phyloP scores from a whole-genome alignment of 2,888 invertebrate genomes.

The Dynastes tityus region DNA sequence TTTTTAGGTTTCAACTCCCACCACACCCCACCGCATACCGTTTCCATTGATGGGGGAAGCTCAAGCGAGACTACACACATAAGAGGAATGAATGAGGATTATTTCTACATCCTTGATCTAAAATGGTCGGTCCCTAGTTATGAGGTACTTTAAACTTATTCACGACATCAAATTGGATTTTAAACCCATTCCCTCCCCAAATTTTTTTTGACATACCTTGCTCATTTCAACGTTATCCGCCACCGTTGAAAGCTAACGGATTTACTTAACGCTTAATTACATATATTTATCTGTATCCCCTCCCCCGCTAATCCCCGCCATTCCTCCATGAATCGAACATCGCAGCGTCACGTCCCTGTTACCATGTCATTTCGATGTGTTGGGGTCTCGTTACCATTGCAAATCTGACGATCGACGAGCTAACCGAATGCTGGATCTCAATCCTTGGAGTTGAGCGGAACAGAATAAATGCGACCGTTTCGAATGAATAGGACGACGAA shows the following conservation, averaged over 20 bases:
- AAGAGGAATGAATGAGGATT: too few relatives aligned
- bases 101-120: too few relatives aligned
- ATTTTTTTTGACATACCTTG: neutral
- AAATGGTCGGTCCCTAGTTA: too few relatives aligned
- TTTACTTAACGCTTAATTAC: constrained; percentile 12
- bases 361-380: constrained; percentile 3
- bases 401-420: neutral
- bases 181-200: too few relatives aligned
- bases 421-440: neutral
- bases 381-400: constrained; percentile 14
- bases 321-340: neutral
- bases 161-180: too few relatives aligned
- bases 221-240: neutral
- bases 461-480: constrained; percentile 2
- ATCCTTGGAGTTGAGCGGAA: neutral
- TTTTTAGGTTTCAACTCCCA: too few relatives aligned
- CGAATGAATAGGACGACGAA: constrained; percentile 1
- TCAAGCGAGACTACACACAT: too few relatives aligned
- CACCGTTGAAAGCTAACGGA: neutral
- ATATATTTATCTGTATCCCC: neutral
- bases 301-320: neutral
- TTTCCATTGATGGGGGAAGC: too few relatives aligned
- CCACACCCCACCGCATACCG: too few relatives aligned
- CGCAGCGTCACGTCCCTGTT: neutral
- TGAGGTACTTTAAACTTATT: too few relatives aligned